phyloP scores from a whole-genome alignment of 64 coral and sea anemone species.

The Montipora sp. region DNA sequence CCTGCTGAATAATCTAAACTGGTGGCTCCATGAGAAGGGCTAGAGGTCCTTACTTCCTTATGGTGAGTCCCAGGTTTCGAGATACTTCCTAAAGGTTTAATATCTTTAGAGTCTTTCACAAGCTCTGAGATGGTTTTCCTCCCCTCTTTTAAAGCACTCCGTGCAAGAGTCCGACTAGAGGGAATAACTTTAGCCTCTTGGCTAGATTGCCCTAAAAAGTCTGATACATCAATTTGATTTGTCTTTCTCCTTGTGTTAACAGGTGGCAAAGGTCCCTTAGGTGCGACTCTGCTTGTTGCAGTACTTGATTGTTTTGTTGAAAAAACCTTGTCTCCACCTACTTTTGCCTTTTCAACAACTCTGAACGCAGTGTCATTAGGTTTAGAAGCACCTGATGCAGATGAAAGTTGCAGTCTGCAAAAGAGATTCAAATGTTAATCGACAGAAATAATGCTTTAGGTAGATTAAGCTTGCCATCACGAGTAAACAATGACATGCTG shows the following conservation, averaged over 20 bases:
- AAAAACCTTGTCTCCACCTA: not conserved
- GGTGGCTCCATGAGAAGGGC: constrained; percentile 61
- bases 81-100: constrained; percentile 94
- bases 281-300: not conserved
- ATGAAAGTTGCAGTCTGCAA: constrained; percentile 25
- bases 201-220: constrained; percentile 80
- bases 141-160: constrained; percentile 89
- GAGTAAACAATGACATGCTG: too few relatives aligned
- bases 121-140: constrained; percentile 82
- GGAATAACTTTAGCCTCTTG: constrained; percentile 72
- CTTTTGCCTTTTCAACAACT: constrained; percentile 40
- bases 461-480: too few relatives aligned
- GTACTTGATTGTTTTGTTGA: constrained; percentile 24
- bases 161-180: constrained; percentile 76
- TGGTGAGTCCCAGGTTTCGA: constrained; percentile 70
- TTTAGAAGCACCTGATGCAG: constrained; percentile 12
- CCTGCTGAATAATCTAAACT: constrained; percentile 84
- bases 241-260: constrained; percentile 89
- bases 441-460: too few relatives aligned
- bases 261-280: constrained; percentile 83
- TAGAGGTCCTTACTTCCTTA: constrained; percentile 84
- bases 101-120: constrained; percentile 95
- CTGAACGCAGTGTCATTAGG: constrained; percentile 38
- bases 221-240: constrained; percentile 96
- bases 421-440: not conserved